Evolutionary conservation across 2,888 invertebrate species (phyloP), one percentile per base, ranked within the genome.

Genomic region (Xanthorhoe designata): DNA sequence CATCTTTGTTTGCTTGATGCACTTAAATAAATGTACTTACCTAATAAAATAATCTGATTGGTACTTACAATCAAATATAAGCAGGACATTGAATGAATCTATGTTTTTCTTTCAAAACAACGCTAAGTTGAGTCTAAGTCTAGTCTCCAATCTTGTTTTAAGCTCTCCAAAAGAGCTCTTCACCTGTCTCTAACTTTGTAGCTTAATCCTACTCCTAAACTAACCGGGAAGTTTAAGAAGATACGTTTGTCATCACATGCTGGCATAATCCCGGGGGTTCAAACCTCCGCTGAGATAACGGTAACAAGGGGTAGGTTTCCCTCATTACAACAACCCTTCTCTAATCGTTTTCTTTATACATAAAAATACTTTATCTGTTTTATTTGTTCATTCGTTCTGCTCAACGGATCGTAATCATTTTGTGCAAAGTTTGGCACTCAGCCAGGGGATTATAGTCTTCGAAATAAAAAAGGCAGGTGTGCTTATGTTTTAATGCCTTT

Each of bases 281-380:
- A 51, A 45, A 45, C 47, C 19, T 54, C 55, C 62, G 51, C 24
- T 32, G 45, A 66, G 66, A 69, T 73, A 70, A 69, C 70, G 56
- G 18, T 45, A 61, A 64, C 59, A 10, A 64, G 68, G 66, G 66
- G 65, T 51, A 64, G 50, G 59, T 63, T 60, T 63, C 49, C 57
- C 66, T 70, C 64, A 71, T 70, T 69, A 71, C 55, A 53, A 69
- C 65, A 70, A 73, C 70, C 69, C 72, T 64, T 72, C 42, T 68
- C 61, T 64, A 61, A 67, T 67, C 66, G 62, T 49, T 71, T 73
- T 69, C 69, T 65, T 64, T 62, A 58, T 64, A 61, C 49, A 59
- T 54, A n/a, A 32, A 62, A 61, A 63, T 63, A 67, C 59, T 55
- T 66, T 67, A 61, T 68, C 42, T 61, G 67, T 61, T 64, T 61